Conservation (phyloP, 2,113 vertebrate genomes). For the Ammodytes marinus region DNA sequence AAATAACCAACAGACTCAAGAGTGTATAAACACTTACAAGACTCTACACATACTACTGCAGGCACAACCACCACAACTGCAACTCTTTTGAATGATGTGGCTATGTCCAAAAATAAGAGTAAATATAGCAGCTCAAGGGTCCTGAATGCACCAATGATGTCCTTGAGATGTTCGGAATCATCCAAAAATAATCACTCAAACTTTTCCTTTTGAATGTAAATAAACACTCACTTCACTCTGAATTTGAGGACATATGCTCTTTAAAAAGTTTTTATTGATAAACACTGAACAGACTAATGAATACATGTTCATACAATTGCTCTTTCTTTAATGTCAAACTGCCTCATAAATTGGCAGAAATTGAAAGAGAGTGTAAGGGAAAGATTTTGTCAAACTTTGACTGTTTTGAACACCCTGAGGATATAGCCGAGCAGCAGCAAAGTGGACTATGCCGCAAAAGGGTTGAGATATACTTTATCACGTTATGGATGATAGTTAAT, state of each 20-base stretch:
- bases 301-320: neutral
- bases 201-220: neutral
- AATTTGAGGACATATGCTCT: neutral
- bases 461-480: neutral
- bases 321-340: neutral
- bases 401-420: neutral
- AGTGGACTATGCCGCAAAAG: neutral
- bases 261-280: neutral
- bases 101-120: constrained; percentile 54
- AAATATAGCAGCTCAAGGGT: constrained; percentile 49
- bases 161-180: constrained; percentile 55
- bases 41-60: constrained; percentile 27
- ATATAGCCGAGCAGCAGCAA: neutral
- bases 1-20: neutral
- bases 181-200: neutral
- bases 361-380: neutral
- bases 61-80: constrained; percentile 30
- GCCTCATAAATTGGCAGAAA: neutral
- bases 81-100: constrained; percentile 60
- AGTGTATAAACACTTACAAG: constrained; percentile 29
- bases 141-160: constrained; percentile 41
- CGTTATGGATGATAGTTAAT: neutral
- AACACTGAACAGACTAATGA: neutral
- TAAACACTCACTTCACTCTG: neutral
- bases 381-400: neutral